Base-by-base conservation (phyloP, 2,888 invertebrate genomes). In the Opisthograptis luteolata region DNA sequence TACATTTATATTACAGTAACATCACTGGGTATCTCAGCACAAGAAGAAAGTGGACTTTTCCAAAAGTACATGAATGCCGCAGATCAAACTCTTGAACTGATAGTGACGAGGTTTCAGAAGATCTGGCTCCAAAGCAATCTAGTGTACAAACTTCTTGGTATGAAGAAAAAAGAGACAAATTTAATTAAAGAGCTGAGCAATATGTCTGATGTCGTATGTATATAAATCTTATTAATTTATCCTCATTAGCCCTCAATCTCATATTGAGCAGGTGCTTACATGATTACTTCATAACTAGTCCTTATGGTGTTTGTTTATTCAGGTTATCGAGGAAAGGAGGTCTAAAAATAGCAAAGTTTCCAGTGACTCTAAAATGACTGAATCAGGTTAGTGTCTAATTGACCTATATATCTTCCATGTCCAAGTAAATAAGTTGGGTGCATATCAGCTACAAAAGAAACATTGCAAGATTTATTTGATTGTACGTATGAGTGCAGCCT, bases 1-100 rank as follows among this genome's bases (percentile, higher is more conserved):
- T 7, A 1, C 9, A 5, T 22, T 52, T 35, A n/a, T n/a, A n/a
- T n/a, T n/a, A 3, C 35, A 53, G 53, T 22, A 17, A 40, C 53
- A 30, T 32, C 43, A 8, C 39, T 53, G 8, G 51, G 51, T 0
- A 20, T 47, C 6, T 24, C 39, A 0, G 57, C 49, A 2, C 43
- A 25, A 10, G 24, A 30, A 8, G 20, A 34, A 12, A 7, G 19
- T 1, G 14, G 8, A 1, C 8, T 47, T 3, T 24, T 34, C 9
- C 1, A 28, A 10, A 14, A 31, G 2, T 52, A 53, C 10, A 12
- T 28, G 2, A 6, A 35, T n/a, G 22, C 34, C 2, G 10, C 22
- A 6, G 34, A 31, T 2, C 12, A 32, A 4, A 9, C 15, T 2
- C 2, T 42, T 9, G 24, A 42, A 5, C 8, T 42, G 1, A 1